Conservation (phyloP, 1,140 invertebrate species). For the Archivesica marissinica region DNA sequence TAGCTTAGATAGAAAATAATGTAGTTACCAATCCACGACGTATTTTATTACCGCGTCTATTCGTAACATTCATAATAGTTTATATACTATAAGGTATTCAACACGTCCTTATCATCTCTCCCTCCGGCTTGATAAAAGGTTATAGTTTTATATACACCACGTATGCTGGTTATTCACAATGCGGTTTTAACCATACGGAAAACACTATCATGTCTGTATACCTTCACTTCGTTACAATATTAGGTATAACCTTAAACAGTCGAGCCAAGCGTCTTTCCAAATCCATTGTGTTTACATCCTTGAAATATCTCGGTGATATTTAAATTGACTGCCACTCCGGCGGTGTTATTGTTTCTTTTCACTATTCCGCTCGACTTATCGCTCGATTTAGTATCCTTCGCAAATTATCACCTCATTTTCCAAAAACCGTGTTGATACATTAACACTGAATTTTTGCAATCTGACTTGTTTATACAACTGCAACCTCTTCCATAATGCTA, state of each 20-base stretch:
- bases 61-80: conserved; percentile 21
- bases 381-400: background rate
- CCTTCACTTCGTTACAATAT: background rate
- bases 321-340: background rate
- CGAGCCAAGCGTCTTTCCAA: background rate
- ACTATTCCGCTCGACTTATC: background rate
- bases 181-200: background rate
- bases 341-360: background rate
- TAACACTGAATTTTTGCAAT: background rate
- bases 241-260: background rate
- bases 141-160: conserved; percentile 19
- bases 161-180: background rate
- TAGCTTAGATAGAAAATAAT: conserved; percentile 40
- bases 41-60: conserved; percentile 44
- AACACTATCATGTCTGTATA: background rate
- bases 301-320: background rate
- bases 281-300: conserved; percentile 12
- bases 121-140: conserved; percentile 9
- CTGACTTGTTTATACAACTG: conserved; percentile 15
- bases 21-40: conserved; percentile 7
- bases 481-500: background rate
- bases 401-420: background rate
- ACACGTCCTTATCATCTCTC: background rate
- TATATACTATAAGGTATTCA: conserved; percentile 14
- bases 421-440: conserved; percentile 30